Percentiles rank a stretch among this genome's conserved stretches.
These are phyloP conservation scores for Neodiprion pinetum DNA, from an alignment of 1,140 invertebrate species.

Conservation along the genomic window DNA sequence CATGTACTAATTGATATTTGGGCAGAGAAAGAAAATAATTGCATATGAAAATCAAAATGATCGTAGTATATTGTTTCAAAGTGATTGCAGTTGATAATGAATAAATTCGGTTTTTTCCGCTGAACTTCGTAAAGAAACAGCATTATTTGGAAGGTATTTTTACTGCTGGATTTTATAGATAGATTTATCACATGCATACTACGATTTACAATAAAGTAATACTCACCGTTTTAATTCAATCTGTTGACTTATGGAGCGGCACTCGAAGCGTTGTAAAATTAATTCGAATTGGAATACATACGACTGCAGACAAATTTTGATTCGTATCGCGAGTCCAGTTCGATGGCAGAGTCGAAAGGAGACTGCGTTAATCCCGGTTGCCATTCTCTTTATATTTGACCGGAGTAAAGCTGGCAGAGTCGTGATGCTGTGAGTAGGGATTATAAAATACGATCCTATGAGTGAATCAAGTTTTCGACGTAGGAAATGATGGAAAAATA, in stretches of 20 bases:
- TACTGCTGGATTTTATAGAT: too few species aligned
- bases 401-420: background rate
- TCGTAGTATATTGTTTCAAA: too few species aligned
- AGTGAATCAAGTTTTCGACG: too few species aligned
- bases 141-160: too few species aligned
- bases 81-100: too few species aligned
- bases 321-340: background rate
- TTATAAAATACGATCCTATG: background rate
- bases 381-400: slow-evolving; percentile 5
- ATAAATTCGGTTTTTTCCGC: too few species aligned
- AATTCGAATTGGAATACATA: background rate
- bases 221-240: background rate
- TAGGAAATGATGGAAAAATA: too few species aligned
- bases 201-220: background rate
- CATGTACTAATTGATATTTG: too few species aligned
- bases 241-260: background rate
- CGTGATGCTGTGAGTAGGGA: background rate
- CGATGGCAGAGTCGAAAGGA: slow-evolving; percentile 4
- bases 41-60: too few species aligned
- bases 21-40: too few species aligned
- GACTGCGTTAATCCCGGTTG: background rate
- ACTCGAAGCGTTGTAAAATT: background rate
- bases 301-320: background rate
- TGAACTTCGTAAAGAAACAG: too few species aligned
- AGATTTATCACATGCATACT: too few species aligned